A percentile compares a stretch with the other conserved stretches of the same genome.
phyloP scores from a whole-genome alignment of 2,888 invertebrate species.

The Alsophila aescularia region DNA sequence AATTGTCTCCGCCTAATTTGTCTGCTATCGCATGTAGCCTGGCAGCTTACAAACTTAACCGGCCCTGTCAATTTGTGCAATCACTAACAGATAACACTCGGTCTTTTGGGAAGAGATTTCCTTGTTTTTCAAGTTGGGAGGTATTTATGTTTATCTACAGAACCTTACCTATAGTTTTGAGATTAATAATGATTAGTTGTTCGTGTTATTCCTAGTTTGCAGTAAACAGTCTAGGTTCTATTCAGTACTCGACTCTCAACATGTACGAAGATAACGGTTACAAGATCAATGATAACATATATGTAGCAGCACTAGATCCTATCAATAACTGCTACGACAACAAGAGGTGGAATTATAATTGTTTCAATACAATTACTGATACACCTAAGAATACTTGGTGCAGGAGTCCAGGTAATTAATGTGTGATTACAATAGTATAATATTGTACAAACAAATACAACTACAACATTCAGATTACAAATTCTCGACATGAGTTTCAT shows the following conservation, averaged over 20 bases:
- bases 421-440: too few relatives aligned
- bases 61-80: conserved; percentile 87
- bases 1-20: conserved; percentile 85
- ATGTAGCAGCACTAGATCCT: conserved; percentile 32
- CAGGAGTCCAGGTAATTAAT: conserved; percentile 50
- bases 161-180: too few relatives aligned
- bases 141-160: too few relatives aligned
- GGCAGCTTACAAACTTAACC: conserved; percentile 84
- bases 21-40: conserved; percentile 70
- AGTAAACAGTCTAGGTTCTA: conserved; percentile 69
- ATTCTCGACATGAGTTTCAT: too few relatives aligned
- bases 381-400: conserved; percentile 53
- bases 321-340: conserved; percentile 52
- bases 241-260: conserved; percentile 72
- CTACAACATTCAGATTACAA: too few relatives aligned
- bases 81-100: conserved; percentile 86
- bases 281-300: conserved; percentile 45
- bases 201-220: conserved; percentile 41
- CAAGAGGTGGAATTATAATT: conserved; percentile 46
- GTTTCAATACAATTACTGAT: conserved; percentile 49
- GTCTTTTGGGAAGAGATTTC: conserved; percentile 81
- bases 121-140: conserved; percentile 73
- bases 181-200: too few relatives aligned
- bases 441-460: too few relatives aligned
- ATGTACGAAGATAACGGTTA: conserved; percentile 75